Evolutionary conservation across 2,888 invertebrate species (phyloP).

Genomic region (Hypsopygia costalis): DNA sequence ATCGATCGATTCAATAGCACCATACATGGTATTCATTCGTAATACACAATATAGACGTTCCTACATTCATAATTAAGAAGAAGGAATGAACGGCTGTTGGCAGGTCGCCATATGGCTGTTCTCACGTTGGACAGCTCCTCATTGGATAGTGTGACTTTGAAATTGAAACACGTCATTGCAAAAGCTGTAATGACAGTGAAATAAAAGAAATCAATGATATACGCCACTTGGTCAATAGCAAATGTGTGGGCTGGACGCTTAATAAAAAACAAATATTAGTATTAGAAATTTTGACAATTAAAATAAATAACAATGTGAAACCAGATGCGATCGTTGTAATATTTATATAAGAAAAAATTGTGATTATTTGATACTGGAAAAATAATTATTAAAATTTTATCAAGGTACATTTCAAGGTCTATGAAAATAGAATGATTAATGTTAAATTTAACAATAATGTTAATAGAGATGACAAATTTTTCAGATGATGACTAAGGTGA

Average conservation of each 20-base stretch:
- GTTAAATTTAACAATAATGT: not conserved
- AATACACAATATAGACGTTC: slow-evolving; percentile 14
- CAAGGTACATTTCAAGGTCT: slow-evolving; percentile 14
- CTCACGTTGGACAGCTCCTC: slow-evolving; percentile 31
- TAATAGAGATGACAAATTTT: slow-evolving; percentile 18
- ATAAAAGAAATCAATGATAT: slow-evolving; percentile 54
- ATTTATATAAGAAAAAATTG: no score
- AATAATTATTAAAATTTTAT: not conserved
- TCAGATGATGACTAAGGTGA: slow-evolving; percentile 69
- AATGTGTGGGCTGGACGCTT: slow-evolving; percentile 35
- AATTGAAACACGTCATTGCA: slow-evolving; percentile 58
- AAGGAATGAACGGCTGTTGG: slow-evolving; percentile 45
- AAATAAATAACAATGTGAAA: slow-evolving; percentile 2
- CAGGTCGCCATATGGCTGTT: slow-evolving; percentile 40
- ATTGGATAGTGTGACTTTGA: slow-evolving; percentile 45
- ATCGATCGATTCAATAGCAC: slow-evolving; percentile 38
- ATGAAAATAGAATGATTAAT: not conserved
- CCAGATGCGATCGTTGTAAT: not conserved
- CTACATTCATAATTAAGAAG: slow-evolving; percentile 53
- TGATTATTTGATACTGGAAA: not conserved
- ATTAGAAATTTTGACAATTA: not conserved
- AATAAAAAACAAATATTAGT: not conserved
- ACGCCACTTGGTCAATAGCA: slow-evolving; percentile 18
- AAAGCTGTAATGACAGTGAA: slow-evolving; percentile 45
- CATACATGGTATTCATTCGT: slow-evolving; percentile 13